phyloP scores from a whole-genome alignment of 2,888 invertebrate species.

The Actias luna region DNA sequence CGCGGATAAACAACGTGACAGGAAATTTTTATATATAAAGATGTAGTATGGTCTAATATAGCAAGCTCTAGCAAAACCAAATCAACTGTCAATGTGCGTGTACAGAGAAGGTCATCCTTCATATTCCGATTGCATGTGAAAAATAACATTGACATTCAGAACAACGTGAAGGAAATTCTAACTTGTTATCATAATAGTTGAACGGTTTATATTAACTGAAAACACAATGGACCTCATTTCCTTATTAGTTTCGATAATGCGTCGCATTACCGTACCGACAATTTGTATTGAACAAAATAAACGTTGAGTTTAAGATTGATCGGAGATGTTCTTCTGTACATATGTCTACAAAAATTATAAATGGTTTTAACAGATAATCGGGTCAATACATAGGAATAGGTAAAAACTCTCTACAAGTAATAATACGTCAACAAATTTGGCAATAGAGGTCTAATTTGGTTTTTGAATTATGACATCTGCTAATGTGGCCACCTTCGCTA shows the following conservation, averaged over 20 bases:
- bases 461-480: too few species aligned
- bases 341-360: not conserved
- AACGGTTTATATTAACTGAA: constrained; percentile 54
- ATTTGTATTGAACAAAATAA: constrained; percentile 43
- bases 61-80: not conserved
- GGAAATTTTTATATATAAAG: too few species aligned
- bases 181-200: constrained; percentile 52
- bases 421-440: too few species aligned
- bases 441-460: too few species aligned
- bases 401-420: too few species aligned
- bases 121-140: constrained; percentile 14
- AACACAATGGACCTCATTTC: constrained; percentile 61
- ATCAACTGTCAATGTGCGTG: not conserved
- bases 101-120: not conserved
- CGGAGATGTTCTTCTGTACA: not conserved
- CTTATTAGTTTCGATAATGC: constrained; percentile 57
- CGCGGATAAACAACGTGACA: too few species aligned
- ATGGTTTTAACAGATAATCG: too few species aligned
- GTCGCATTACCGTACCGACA: constrained; percentile 36
- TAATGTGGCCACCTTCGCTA: too few species aligned
- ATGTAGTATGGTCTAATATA: not conserved
- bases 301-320: not conserved
- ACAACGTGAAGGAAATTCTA: constrained; percentile 31
- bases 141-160: constrained; percentile 26
- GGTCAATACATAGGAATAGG: too few species aligned